phyloP scores from a whole-genome alignment of 2,888 invertebrate species.

The Eulithis testata region DNA sequence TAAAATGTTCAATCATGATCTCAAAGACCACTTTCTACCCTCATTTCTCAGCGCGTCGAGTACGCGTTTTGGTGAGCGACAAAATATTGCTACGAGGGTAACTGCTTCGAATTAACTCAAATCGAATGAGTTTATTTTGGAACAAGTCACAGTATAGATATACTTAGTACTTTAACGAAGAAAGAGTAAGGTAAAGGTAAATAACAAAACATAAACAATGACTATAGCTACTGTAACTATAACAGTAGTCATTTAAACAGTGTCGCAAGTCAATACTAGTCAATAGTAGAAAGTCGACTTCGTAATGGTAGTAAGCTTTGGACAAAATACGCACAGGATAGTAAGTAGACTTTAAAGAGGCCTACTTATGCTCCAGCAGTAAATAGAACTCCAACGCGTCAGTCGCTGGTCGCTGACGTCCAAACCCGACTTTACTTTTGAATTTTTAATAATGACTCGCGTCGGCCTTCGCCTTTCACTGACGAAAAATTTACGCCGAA shows the following conservation, averaged over 20 bases:
- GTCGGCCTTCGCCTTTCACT: slow-evolving; percentile 49
- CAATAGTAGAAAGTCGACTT: too few species aligned
- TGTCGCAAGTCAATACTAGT: too few species aligned
- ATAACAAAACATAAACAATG: too few species aligned
- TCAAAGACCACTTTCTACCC: slow-evolving; percentile 57
- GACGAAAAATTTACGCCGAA: slow-evolving; percentile 52
- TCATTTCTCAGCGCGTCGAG: slow-evolving; percentile 44
- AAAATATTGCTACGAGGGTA: not conserved
- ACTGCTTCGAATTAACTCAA: not conserved
- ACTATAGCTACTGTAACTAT: too few species aligned
- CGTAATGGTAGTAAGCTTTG: too few species aligned
- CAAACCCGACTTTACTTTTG: slow-evolving; percentile 44
- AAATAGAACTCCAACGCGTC: not conserved
- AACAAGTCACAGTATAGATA: too few species aligned
- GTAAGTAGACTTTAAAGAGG: too few species aligned
- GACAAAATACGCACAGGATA: too few species aligned
- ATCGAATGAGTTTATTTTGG: not conserved
- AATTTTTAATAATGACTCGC: slow-evolving; percentile 62
- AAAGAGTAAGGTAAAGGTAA: too few species aligned
- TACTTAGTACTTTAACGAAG: too few species aligned
- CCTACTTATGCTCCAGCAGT: too few species aligned
- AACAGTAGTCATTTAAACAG: too few species aligned
- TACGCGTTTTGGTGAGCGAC: slow-evolving; percentile 10
- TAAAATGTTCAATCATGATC: slow-evolving; percentile 72
- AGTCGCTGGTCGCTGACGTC: not conserved